phyloP scores from a whole-genome alignment of 2,797 vertebrate genomes.

The Acanthopagrus latus region DNA sequence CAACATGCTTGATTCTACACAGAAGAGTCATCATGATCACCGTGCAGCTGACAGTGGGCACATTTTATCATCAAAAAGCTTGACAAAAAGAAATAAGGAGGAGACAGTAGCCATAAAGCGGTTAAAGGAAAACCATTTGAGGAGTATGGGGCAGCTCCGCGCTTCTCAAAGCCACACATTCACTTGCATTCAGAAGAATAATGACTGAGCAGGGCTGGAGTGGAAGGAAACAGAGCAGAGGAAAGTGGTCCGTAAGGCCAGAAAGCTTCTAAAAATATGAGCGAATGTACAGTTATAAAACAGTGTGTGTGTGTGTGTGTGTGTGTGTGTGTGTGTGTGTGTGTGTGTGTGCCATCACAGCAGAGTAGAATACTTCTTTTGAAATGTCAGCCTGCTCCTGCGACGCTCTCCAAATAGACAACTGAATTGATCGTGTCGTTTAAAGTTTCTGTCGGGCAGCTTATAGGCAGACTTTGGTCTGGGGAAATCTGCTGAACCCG shows the following conservation, averaged over 20 bases:
- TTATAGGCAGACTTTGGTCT: constrained; percentile 2
- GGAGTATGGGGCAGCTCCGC: background rate
- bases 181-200: constrained; percentile 21
- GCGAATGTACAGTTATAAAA: background rate
- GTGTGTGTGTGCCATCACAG: background rate
- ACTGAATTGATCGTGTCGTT: constrained; percentile 28
- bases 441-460: background rate
- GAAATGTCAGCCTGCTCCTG: constrained; percentile 1
- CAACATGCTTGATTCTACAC: too few species aligned
- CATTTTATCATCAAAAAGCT: constrained; percentile 27
- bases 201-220: background rate
- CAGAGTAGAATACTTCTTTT: constrained; percentile 14
- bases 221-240: background rate
- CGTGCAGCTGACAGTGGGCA: constrained; percentile 6
- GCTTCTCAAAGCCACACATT: background rate
- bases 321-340: background rate
- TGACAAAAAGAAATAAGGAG: constrained; percentile 5
- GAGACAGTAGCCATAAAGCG: constrained; percentile 7
- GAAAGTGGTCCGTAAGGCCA: background rate
- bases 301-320: background rate
- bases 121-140: constrained; percentile 25
- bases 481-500: constrained; percentile 3
- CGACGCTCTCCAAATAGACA: constrained; percentile 8
- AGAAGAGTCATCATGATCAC: background rate
- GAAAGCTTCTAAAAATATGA: constrained; percentile 21